phyloP scores from a whole-genome alignment of 2,888 invertebrate species.

The Dastarcus helophoroides region DNA sequence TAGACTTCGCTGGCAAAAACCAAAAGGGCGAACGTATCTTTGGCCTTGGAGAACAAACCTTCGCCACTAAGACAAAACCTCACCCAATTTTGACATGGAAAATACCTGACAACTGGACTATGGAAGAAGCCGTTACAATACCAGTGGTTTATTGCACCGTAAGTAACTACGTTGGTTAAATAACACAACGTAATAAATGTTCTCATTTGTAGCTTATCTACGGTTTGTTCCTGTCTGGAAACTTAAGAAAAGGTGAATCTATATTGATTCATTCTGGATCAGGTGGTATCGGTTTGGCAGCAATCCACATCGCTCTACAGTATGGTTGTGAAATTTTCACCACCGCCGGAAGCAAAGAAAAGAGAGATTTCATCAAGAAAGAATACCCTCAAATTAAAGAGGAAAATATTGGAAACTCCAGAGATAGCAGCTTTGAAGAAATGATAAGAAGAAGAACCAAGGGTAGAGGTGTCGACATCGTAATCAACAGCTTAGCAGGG shows the following conservation, averaged over 20 bases:
- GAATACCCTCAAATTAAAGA: slow-evolving; percentile 70
- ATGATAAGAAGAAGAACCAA: slow-evolving; percentile 42
- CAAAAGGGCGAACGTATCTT: slow-evolving; percentile 33
- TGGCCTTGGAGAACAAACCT: slow-evolving; percentile 36
- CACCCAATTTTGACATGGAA: slow-evolving; percentile 38
- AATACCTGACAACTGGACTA: slow-evolving; percentile 44
- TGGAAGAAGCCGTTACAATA: slow-evolving; percentile 54
- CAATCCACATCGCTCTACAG: slow-evolving; percentile 78
- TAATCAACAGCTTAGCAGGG: slow-evolving; percentile 50
- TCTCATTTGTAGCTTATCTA: slow-evolving; percentile 19
- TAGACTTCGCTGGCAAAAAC: slow-evolving; percentile 60
- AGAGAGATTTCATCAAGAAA: slow-evolving; percentile 69
- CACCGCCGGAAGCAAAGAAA: slow-evolving; percentile 76
- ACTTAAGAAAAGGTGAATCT: slow-evolving; percentile 16
- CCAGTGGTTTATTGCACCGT: slow-evolving; percentile 52
- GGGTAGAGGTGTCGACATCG: slow-evolving; percentile 48
- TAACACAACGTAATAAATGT: too few relatives aligned
- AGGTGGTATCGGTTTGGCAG: slow-evolving; percentile 87
- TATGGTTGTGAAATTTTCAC: slow-evolving; percentile 77
- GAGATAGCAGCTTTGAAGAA: slow-evolving; percentile 35
- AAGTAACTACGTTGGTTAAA: slow-evolving; percentile 15
- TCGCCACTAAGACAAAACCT: slow-evolving; percentile 42
- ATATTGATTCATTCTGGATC: slow-evolving; percentile 37
- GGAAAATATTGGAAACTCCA: slow-evolving; percentile 60
- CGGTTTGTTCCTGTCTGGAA: slow-evolving; percentile 16